A percentile compares a stretch with the other conserved stretches of the same genome.
phyloP scores from a whole-genome alignment of 2,888 invertebrate species.

The Zygothrica quintamaculata region DNA sequence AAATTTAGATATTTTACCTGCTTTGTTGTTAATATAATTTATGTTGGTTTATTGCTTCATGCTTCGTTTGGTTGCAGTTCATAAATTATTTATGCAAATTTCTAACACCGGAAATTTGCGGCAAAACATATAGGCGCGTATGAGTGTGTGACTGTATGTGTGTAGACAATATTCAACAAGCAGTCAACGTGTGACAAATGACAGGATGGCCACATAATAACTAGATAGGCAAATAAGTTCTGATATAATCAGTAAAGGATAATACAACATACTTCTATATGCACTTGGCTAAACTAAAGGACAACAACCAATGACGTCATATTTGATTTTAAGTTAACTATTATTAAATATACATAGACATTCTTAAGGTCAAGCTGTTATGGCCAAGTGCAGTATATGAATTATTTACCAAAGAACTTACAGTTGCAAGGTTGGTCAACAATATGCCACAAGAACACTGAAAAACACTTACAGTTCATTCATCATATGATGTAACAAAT shows the following conservation, averaged over 20 bases:
- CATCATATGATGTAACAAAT: constrained; percentile 36
- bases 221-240: neutral
- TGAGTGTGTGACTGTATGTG: neutral
- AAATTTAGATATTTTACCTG: constrained; percentile 20
- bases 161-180: constrained; percentile 8
- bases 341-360: constrained; percentile 19
- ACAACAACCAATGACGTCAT: constrained; percentile 29
- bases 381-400: constrained; percentile 16
- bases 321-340: constrained; percentile 9
- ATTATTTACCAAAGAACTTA: constrained; percentile 44
- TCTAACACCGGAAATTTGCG: constrained; percentile 32
- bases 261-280: neutral
- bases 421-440: constrained; percentile 12
- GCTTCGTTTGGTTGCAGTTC: constrained; percentile 3
- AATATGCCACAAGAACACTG: constrained; percentile 21
- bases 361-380: constrained; percentile 19
- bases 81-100: constrained; percentile 46
- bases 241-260: constrained; percentile 3
- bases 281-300: neutral
- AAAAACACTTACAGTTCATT: constrained; percentile 28
- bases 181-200: constrained; percentile 30
- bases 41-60: constrained; percentile 27
- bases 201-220: constrained; percentile 35
- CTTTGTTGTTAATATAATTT: constrained; percentile 50
- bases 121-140: constrained; percentile 56